Conservation (phyloP, 1,140 invertebrate species). For the Caenorhabditis elegans region DNA sequence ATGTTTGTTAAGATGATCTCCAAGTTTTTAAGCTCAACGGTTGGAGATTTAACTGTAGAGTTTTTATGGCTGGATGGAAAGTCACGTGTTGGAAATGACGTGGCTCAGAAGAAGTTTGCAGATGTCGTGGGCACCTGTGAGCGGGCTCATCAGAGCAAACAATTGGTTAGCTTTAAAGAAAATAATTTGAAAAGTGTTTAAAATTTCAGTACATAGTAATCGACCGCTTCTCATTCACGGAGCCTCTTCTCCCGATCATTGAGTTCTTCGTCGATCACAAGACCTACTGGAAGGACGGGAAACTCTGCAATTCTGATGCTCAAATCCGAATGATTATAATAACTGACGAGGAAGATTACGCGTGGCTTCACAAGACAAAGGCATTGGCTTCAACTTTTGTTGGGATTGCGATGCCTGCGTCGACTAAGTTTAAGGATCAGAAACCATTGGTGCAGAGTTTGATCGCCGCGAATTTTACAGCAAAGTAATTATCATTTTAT, state of each 20-base stretch:
- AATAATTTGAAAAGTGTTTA: background rate
- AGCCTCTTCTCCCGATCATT: conserved; percentile 36
- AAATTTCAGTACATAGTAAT: conserved; percentile 31
- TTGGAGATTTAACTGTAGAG: background rate
- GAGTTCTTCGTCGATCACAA: conserved; percentile 35
- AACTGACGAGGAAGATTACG: background rate
- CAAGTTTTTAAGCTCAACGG: background rate
- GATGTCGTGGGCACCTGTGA: background rate
- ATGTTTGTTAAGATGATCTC: conserved; percentile 32
- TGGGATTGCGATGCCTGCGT: background rate
- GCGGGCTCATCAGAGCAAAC: background rate
- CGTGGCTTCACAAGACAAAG: background rate
- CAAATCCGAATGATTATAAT: conserved; percentile 7
- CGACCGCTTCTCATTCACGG: conserved; percentile 20
- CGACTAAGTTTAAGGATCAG: background rate
- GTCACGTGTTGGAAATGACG: conserved; percentile 6
- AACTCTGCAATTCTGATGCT: conserved; percentile 3
- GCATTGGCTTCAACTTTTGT: background rate
- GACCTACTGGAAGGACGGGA: conserved; percentile 25
- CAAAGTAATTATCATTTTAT: conserved; percentile 16
- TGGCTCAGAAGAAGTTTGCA: conserved; percentile 18
- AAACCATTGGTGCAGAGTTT: conserved; percentile 12
- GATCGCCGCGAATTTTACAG: conserved; percentile 18
- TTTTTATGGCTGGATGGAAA: conserved; percentile 18
- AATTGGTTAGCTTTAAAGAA: background rate